Base-by-base conservation (phyloP, 1,140 invertebrate species). In the Dryas iulia region DNA sequence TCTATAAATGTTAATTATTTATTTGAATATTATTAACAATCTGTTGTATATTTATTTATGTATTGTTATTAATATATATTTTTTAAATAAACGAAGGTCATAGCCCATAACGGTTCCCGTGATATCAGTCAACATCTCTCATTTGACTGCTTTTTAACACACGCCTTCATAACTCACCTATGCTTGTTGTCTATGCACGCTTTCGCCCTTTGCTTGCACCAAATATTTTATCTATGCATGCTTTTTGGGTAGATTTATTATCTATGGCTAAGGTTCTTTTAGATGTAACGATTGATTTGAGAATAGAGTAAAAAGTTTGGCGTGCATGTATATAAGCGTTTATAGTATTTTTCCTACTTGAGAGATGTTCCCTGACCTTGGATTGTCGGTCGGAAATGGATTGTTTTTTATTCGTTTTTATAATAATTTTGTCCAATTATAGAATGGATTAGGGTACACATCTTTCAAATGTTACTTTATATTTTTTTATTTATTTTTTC, bases 351-450 rank as follows among this genome's bases (percentile, higher is more conserved):
- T 47, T 10, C 7, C 18, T 82, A 85, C 85, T 88, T 91, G 89
- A 91, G 89, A 91, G 89, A 91, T 91, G 89, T 90, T 89, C 82
- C 83, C 86, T 86, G 81, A 79, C 84, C 79, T 85, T 81, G 76
- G 76, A 76, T 69, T 83, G 84, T 88, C 84, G 82, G 83, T 87
- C 62, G 35, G n/a, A 65, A 61, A 59, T 57, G 47, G 58, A 25
- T 35, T 39, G 59, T 28, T 54, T 52, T 39, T 24, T 59, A 57
- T 21, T 28, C 2, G 61, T 58, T 39, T 70, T 33, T 63, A 47
- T 47, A 21, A 47, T 7, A 61, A 35, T 71, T 82, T 78, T 82
- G 77, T 86, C 81, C 79, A 83, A 65, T 82, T 78, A 47, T 47
- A 47, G 39, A 82, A 70, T 77, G 81, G 79, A 72, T 74, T 86